Base-by-base conservation (phyloP, 1,140 invertebrate genomes). In the Steinernema khuongi region DNA sequence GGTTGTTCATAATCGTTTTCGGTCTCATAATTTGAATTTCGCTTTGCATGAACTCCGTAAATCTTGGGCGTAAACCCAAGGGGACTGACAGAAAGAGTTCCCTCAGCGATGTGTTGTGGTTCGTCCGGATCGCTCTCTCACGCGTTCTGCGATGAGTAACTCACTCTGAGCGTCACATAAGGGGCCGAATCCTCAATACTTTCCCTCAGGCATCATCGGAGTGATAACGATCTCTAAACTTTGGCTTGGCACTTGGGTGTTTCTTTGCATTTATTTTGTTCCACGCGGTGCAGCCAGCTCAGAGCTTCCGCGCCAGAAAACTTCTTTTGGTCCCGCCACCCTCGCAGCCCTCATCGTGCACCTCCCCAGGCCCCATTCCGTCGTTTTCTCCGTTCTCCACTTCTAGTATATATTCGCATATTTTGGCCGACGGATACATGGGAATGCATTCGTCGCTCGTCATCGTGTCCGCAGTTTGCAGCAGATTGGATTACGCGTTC, bases 401-500 rank as follows among this genome's bases (percentile, higher is more conserved):
- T 41, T n/a, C 36, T 22, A 60, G 19, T 60, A 22, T 60, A 60
- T 60, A 60, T 60, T 60, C 50, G 26, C 50, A 60, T 60, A 60
- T 60, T 60, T 26, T 60, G 50, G 11, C 11, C 4, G 50, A 26
- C 26, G 50, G 50, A 60, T 60, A 60, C 19, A 60, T 60, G 4
- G 14, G 50, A 60, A 60, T 22, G 50, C 50, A 11, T 60, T 60
- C 50, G 22, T 26, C 26, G 50, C 11, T 60, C 36, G 36, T 41
- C 36, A n/a, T n/a, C n/a, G n/a, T 41, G 14, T 26, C 11, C 50
- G 50, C 19, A 60, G 50, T 60, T 60, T 60, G 50, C 50, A 60
- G 50, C 50, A 60, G 50, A 60, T 60, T 60, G 26, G 50, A 60
- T 60, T 60, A 60, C 50, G 50, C 50, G 4, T 14, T 60, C 50